Base-by-base conservation (phyloP, 2,888 invertebrate genomes). In the Ormyrus rosae region DNA sequence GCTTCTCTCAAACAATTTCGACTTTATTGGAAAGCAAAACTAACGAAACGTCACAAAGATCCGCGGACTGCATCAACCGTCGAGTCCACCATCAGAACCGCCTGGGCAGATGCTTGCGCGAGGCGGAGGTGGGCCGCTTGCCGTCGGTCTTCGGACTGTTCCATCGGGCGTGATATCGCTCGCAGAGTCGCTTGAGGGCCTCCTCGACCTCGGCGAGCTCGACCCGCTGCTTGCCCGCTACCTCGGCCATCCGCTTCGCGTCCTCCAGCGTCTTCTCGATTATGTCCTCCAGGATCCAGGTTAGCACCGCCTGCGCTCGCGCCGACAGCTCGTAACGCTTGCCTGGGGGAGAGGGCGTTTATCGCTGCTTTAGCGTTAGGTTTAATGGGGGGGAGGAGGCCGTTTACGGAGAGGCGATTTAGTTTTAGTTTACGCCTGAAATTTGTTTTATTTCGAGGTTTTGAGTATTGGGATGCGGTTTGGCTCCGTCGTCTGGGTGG, bases 241-340 rank as follows among this genome's bases (percentile, higher is more conserved):
- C 80, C 80, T 85, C 85, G 73, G 89, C 89, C 83, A 89, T 85
- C 78, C 86, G 87, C 83, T 84, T 87, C 75, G 89, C 90, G 72
- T 90, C 88, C 84, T 86, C 85, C 67, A 90, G 85, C 71, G 88
- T 88, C 82, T 89, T 87, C 84, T 89, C 88, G 82, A 90, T 86
- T 83, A 90, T 87, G 84, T 88, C 89, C 81, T 87, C 87, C 55
- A 90, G 83, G 51, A 90, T 86, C 75, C 86, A 84, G 81, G 87
- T 86, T 79, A 90, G 86, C 71, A 87, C 86, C 34, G 85, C 82
- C 79, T 88, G 86, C 5, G 89, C 89, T 55, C 85, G 85, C 5
- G 85, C 81, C 11, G 90, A 89, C 68, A 90, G 85, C 55, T 85
- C 81, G 80, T 88, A 88, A 48, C 84, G 83, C 46, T 82, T 84